These are phyloP conservation scores for Druceiella hillmani DNA, from an alignment of 2,888 invertebrate species.

Conservation along the genomic window DNA sequence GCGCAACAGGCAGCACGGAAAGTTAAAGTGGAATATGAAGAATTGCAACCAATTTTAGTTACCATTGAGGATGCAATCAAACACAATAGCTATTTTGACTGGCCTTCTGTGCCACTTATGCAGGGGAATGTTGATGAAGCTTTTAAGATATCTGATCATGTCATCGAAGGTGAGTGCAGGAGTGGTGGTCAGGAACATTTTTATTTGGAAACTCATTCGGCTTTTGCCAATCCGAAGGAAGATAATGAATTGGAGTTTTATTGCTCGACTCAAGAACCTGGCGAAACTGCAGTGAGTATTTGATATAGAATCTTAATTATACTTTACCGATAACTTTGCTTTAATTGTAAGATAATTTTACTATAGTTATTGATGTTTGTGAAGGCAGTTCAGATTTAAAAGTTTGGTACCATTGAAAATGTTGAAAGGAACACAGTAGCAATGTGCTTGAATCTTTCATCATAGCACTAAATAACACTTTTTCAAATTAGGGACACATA, in stretches of 20 bases:
- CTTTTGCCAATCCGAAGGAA: conserved; percentile 63
- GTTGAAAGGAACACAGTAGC: too few relatives aligned
- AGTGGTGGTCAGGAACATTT: conserved; percentile 87
- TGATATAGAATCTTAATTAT: too few relatives aligned
- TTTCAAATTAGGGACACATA: too few relatives aligned
- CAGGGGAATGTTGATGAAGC: conserved; percentile 64
- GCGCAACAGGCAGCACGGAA: conserved; percentile 76
- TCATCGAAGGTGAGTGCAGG: conserved; percentile 63
- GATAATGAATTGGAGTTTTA: conserved; percentile 80
- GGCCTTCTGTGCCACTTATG: conserved; percentile 47
- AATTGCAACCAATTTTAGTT: conserved; percentile 69
- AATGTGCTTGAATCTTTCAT: too few relatives aligned
- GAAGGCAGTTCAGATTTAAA: too few relatives aligned
- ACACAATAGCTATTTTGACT: conserved; percentile 59
- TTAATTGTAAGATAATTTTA: too few relatives aligned
- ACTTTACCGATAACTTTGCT: too few relatives aligned
- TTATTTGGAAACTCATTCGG: conserved; percentile 75
- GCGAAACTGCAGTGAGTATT: conserved; percentile 60
- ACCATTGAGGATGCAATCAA: conserved; percentile 84
- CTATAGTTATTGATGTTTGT: too few relatives aligned
- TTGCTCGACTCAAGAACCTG: conserved; percentile 74
- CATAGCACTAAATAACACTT: too few relatives aligned
- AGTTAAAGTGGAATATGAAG: conserved; percentile 75
- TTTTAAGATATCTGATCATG: conserved; percentile 59
- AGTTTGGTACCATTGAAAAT: too few relatives aligned